Conservation (phyloP, 2,797 vertebrate genomes). For the Xenops minutus region DNA sequence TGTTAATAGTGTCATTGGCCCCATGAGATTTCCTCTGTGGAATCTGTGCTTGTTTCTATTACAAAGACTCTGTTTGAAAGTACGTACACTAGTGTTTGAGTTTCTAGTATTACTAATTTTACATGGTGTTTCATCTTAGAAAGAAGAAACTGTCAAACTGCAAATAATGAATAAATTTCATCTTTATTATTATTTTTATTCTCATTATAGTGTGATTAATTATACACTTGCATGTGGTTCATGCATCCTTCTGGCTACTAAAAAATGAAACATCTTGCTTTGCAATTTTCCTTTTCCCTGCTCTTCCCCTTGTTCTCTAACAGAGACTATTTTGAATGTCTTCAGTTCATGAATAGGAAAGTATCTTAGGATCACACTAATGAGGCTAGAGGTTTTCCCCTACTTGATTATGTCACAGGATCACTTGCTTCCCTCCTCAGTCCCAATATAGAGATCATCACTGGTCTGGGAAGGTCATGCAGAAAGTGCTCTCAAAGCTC, state of each 20-base stretch:
- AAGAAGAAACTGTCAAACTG: background rate
- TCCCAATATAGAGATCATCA: background rate
- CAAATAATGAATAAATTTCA: background rate
- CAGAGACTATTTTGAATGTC: conserved; percentile 8
- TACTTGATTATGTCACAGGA: background rate
- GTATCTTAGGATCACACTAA: conserved; percentile 24
- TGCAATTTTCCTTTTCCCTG: background rate
- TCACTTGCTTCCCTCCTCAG: background rate
- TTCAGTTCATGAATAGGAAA: conserved; percentile 28
- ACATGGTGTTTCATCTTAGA: background rate
- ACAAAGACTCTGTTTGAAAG: background rate
- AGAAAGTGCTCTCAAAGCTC: background rate
- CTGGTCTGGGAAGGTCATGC: background rate
- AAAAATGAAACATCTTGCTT: background rate
- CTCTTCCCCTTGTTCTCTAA: conserved; percentile 1
- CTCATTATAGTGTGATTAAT: background rate
- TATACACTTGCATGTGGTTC: background rate
- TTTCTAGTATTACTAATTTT: background rate
- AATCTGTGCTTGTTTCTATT: background rate
- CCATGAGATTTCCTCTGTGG: background rate
- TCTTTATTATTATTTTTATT: background rate
- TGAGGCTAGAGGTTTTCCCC: background rate
- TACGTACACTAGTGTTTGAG: background rate
- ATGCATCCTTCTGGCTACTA: background rate
- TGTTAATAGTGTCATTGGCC: background rate